Evolutionary conservation across 1,140 invertebrate genomes (phyloP).

Genomic region (Helicoverpa armigera): DNA sequence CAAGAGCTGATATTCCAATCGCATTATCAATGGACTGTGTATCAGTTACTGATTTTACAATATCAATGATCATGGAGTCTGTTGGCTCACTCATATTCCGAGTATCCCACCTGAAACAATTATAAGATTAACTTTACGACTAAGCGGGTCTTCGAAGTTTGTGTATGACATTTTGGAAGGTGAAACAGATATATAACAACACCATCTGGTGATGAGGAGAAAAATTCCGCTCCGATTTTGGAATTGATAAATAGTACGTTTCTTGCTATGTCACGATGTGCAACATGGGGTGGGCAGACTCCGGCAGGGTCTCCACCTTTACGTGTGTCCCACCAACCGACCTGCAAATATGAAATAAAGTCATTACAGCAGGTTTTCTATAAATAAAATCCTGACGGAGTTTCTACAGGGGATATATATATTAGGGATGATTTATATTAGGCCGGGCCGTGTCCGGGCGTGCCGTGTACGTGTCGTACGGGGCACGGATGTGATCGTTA

Average conservation of each 20-base stretch:
- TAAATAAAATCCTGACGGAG: too few species aligned
- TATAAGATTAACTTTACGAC: not conserved
- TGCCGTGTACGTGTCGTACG: too few species aligned
- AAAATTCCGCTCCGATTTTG: constrained; percentile 96
- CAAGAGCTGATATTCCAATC: constrained; percentile 93
- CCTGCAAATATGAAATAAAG: constrained; percentile 69
- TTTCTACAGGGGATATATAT: too few species aligned
- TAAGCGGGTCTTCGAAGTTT: not conserved
- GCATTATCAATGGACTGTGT: constrained; percentile 91
- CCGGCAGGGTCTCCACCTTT: constrained; percentile 90
- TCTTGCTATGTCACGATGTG: constrained; percentile 93
- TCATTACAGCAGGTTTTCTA: too few species aligned
- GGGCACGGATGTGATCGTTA: too few species aligned
- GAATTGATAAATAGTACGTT: constrained; percentile 94
- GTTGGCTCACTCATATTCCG: constrained; percentile 93
- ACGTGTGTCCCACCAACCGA: constrained; percentile 94
- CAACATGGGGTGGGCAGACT: constrained; percentile 89
- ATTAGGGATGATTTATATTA: too few species aligned
- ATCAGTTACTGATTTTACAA: constrained; percentile 89
- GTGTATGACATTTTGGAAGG: not conserved
- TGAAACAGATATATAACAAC: constrained; percentile 88
- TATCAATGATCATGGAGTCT: constrained; percentile 94
- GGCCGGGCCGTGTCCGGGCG: too few species aligned
- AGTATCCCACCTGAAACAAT: constrained; percentile 93
- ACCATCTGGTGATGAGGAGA: constrained; percentile 96